These are phyloP conservation scores for Lagenorhynchus albirostris DNA, from an alignment of 2,113 vertebrate genomes.

Conservation along the genomic window DNA sequence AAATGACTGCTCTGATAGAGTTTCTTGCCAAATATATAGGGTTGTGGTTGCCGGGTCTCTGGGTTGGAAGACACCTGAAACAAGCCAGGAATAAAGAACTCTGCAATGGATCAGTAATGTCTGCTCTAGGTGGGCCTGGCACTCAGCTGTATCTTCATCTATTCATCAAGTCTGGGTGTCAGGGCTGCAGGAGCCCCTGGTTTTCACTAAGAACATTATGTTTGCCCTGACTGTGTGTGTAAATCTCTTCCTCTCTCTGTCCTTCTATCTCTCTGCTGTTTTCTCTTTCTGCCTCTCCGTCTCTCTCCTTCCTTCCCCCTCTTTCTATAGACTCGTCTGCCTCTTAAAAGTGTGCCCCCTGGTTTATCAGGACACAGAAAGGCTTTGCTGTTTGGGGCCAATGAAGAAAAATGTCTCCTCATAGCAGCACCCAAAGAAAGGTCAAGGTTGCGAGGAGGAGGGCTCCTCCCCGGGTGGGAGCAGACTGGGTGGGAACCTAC, in stretches of 20 bases:
- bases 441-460: not conserved
- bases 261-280: not conserved
- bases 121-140: fast-evolving
- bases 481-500: not conserved
- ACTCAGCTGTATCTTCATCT: not conserved
- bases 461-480: not conserved
- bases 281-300: not conserved
- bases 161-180: no score
- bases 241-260: not conserved
- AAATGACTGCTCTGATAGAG: not conserved
- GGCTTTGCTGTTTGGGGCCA: not conserved
- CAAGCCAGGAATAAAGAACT: not conserved
- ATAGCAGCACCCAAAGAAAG: not conserved
- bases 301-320: not conserved
- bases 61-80: not conserved
- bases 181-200: not conserved
- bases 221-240: not conserved
- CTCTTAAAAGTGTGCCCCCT: not conserved
- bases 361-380: not conserved
- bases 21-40: not conserved
- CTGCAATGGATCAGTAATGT: fast-evolving
- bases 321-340: not conserved
- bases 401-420: not conserved
- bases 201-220: not conserved
- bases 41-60: not conserved